Evolutionary conservation across 2,888 invertebrate genomes (phyloP).

Genomic region (Achlya flavicornis): DNA sequence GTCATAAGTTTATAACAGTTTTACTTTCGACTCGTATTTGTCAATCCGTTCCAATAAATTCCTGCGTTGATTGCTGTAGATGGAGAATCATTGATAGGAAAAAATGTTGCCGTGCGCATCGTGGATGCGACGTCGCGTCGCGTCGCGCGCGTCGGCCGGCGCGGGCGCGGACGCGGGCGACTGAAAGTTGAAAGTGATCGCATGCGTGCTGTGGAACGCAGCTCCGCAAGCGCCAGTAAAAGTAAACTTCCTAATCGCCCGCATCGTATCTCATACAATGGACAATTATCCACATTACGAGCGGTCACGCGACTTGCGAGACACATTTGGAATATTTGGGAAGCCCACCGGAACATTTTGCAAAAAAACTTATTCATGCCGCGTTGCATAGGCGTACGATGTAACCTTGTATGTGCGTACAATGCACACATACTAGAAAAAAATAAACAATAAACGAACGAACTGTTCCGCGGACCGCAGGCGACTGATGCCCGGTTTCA

Average conservation of each 20-base stretch:
- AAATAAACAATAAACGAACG: too few species aligned
- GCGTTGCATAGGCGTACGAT: too few species aligned
- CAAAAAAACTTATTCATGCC: too few species aligned
- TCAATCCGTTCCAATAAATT: constrained; percentile 40
- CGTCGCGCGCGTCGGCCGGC: too few species aligned
- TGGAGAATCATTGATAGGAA: constrained; percentile 23
- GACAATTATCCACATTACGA: constrained; percentile 44
- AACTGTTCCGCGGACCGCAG: too few species aligned
- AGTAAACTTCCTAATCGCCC: constrained; percentile 77
- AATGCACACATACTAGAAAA: too few species aligned
- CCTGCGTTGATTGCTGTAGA: constrained; percentile 36
- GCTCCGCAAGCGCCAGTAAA: constrained; percentile 55
- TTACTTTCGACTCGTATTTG: constrained; percentile 37
- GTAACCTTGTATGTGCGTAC: too few species aligned
- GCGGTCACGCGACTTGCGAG: constrained; percentile 47
- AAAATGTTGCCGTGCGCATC: constrained; percentile 34
- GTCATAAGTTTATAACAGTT: constrained; percentile 34
- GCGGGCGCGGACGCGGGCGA: constrained; percentile 17
- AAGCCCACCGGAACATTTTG: too few species aligned
- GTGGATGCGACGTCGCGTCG: constrained; percentile 28
- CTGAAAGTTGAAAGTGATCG: constrained; percentile 79
- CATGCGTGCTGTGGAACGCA: constrained; percentile 66
- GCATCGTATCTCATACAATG: constrained; percentile 50
- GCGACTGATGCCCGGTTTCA: too few species aligned
- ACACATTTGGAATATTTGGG: constrained; percentile 49